Conservation (phyloP, 2,797 vertebrate species). For the Acanthurus tractus region DNA sequence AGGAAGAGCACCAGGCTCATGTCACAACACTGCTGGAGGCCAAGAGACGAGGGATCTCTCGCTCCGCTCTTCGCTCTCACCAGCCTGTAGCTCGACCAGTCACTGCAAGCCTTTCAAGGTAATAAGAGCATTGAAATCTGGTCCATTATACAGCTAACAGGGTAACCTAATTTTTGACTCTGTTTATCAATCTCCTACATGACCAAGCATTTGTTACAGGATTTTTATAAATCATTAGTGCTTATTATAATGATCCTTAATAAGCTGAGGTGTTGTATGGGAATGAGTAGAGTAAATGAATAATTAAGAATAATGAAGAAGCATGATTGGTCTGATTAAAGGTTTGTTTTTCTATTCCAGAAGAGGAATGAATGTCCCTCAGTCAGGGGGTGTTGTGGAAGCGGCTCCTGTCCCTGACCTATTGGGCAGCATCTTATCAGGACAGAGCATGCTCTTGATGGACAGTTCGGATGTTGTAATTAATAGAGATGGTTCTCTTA, state of each 20-base stretch:
- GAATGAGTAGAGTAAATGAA: not conserved
- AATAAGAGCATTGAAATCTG: slow-evolving; percentile 19
- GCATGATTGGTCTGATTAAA: slow-evolving; percentile 15
- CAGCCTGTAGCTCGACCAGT: slow-evolving; percentile 95
- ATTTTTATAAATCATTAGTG: too few species aligned
- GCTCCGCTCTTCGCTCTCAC: slow-evolving; percentile 94
- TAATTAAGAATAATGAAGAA: slow-evolving; percentile 7
- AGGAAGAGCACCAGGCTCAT: slow-evolving; percentile 78
- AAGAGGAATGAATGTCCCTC: slow-evolving; percentile 64
- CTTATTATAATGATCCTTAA: not conserved
- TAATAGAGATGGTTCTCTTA: slow-evolving; percentile 95
- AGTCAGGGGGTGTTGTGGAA: slow-evolving; percentile 82
- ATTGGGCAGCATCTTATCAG: slow-evolving; percentile 94
- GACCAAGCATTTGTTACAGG: not conserved
- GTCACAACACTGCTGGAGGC: slow-evolving; percentile 88
- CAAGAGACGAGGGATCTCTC: slow-evolving; percentile 93
- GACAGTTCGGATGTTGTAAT: slow-evolving; percentile 93
- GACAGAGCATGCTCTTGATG: slow-evolving; percentile 95
- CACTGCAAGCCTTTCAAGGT: slow-evolving; percentile 91
- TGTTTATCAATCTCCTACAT: not conserved
- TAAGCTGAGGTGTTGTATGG: not conserved
- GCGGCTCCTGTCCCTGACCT: slow-evolving; percentile 92
- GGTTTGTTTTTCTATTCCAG: slow-evolving; percentile 63
- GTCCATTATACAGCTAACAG: not conserved
- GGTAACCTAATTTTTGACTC: not conserved